Conservation (phyloP, 2,888 invertebrate species). For the Orchestes rusci region DNA sequence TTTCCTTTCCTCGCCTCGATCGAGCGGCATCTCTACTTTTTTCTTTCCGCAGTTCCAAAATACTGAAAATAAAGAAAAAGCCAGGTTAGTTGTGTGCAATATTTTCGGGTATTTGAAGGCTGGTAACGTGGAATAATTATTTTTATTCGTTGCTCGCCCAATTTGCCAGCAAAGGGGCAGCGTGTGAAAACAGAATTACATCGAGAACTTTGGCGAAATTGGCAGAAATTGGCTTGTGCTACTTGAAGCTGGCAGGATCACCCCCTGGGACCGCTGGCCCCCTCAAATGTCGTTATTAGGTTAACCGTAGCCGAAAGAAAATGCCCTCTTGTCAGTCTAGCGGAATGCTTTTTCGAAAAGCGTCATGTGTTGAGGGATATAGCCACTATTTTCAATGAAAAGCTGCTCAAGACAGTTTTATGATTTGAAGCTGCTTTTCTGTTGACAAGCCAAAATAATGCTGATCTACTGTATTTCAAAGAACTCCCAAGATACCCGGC, state of each 20-base stretch:
- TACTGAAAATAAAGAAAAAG: slow-evolving; percentile 57
- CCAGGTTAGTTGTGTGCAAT: neutral
- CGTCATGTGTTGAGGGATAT: no score
- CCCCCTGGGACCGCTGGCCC: slow-evolving; percentile 40
- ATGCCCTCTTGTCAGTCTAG: slow-evolving; percentile 30
- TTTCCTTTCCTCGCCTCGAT: slow-evolving; percentile 87
- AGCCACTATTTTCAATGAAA: no score
- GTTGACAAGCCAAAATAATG: no score
- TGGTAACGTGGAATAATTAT: no score
- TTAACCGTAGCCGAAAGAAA: slow-evolving; percentile 35
- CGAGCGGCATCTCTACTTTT: slow-evolving; percentile 90
- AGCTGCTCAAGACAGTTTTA: no score
- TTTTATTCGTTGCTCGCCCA: slow-evolving; percentile 38
- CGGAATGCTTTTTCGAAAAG: no score
- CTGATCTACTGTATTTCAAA: no score
- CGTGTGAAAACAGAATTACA: slow-evolving; percentile 44
- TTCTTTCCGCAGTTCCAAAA: slow-evolving; percentile 87
- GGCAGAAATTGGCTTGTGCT: slow-evolving; percentile 53
- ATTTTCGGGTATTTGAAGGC: no score
- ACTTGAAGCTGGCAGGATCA: slow-evolving; percentile 35
- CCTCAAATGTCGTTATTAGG: slow-evolving; percentile 44
- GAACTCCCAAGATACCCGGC: no score
- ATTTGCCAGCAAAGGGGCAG: slow-evolving; percentile 40
- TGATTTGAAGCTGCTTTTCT: no score
- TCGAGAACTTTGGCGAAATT: slow-evolving; percentile 46